A percentile compares a stretch with the other conserved stretches of the same genome.
phyloP scores from a whole-genome alignment of 2,888 invertebrate genomes.

The Drosophila vallismaia region DNA sequence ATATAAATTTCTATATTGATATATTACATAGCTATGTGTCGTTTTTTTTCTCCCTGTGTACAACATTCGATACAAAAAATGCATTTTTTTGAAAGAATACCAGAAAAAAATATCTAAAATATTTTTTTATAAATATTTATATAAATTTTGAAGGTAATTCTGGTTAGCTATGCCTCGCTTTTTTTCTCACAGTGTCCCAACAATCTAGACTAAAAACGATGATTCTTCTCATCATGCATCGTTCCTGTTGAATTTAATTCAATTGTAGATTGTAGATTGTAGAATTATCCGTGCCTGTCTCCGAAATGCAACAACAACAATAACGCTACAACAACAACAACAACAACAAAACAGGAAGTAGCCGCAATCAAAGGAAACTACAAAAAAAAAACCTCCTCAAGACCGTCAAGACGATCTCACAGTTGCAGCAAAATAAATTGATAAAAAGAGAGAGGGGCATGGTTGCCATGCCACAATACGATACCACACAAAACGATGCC shows the following conservation, averaged over 20 bases:
- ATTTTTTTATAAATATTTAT: too few relatives aligned
- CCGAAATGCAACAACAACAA: conserved; percentile 41
- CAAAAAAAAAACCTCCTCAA: conserved; percentile 51
- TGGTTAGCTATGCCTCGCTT: too few relatives aligned
- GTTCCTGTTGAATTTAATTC: conserved; percentile 69
- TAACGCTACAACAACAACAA: conserved; percentile 11
- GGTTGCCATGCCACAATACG: conserved; percentile 29
- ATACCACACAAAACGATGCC: conserved; percentile 1
- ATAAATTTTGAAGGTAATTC: too few relatives aligned
- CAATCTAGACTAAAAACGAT: conserved; percentile 37
- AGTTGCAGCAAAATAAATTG: conserved; percentile 70
- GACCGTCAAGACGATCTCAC: conserved; percentile 28
- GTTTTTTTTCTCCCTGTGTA: too few relatives aligned
- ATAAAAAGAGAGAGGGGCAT: conserved; percentile 37
- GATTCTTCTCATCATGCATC: conserved; percentile 41
- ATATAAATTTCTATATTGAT: too few relatives aligned
- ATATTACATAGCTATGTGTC: too few relatives aligned
- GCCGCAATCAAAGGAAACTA: conserved; percentile 46
- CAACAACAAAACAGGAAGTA: conserved; percentile 46
- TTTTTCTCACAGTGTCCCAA: conserved; percentile 2
- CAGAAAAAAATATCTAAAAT: too few relatives aligned
- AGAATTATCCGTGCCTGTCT: conserved; percentile 69
- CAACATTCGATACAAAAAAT: too few relatives aligned
- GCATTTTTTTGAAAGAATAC: too few relatives aligned
- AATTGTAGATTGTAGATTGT: conserved; percentile 62